phyloP scores from a whole-genome alignment of 2,113 vertebrate species.

The Nycticorax nycticorax region DNA sequence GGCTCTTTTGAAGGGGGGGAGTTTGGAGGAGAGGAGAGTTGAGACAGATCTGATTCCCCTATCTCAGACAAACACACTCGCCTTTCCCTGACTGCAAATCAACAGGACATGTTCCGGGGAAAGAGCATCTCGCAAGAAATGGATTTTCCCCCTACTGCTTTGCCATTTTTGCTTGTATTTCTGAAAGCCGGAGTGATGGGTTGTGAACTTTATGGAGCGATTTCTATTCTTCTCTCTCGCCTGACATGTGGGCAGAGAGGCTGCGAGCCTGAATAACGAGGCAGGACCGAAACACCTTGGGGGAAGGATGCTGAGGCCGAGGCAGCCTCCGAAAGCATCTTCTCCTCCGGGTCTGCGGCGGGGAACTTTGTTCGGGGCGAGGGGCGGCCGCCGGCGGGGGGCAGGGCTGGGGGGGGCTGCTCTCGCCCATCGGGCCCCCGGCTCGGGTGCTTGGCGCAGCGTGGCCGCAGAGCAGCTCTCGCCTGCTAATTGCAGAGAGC shows the following conservation, averaged over 20 bases:
- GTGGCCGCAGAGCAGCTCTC: neutral
- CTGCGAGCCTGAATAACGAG: neutral
- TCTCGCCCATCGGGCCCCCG: rapidly evolving
- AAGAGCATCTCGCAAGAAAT: slow-evolving; percentile 35
- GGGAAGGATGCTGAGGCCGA: neutral
- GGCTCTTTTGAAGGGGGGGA: neutral
- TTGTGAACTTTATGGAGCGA: slow-evolving; percentile 37
- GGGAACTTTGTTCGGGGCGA: neutral
- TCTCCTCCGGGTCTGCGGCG: neutral
- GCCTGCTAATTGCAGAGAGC: slow-evolving; percentile 10
- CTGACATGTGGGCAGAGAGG: slow-evolving; percentile 14
- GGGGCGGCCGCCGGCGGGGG: neutral
- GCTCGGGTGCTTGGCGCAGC: rapidly evolving
- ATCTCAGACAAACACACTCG: slow-evolving; percentile 37
- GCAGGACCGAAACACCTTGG: neutral
- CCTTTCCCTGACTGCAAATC: slow-evolving; percentile 35
- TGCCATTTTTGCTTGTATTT: slow-evolving; percentile 54
- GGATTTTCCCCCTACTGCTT: slow-evolving; percentile 57
- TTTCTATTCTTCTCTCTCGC: slow-evolving; percentile 12
- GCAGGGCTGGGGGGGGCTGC: neutral
- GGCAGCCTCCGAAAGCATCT: neutral
- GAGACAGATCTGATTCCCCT: slow-evolving; percentile 38
- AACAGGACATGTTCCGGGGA: slow-evolving; percentile 30
- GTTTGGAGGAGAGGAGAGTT: slow-evolving; percentile 9
- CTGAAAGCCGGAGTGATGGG: slow-evolving; percentile 31